Conservation (phyloP, 2,113 vertebrate species). For the Lichenostomus cassidix region DNA sequence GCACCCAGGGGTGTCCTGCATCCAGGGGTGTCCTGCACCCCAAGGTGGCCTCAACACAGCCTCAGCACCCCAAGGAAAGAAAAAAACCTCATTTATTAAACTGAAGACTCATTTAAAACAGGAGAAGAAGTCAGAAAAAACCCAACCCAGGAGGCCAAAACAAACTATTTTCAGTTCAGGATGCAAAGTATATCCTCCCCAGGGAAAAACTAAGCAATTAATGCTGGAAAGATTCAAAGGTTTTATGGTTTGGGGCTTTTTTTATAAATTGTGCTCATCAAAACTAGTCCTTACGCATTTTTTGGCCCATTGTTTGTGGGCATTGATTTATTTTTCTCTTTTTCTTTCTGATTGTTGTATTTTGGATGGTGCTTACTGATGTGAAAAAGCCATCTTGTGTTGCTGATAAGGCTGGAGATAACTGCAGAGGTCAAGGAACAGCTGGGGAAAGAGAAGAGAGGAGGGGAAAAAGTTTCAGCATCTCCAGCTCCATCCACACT, state of each 20-base stretch:
- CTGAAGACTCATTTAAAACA: neutral
- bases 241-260: neutral
- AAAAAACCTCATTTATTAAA: neutral
- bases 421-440: conserved; percentile 62
- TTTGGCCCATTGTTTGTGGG: conserved; percentile 32
- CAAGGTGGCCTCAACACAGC: neutral
- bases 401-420: conserved; percentile 74
- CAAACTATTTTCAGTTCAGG: neutral
- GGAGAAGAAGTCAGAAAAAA: neutral
- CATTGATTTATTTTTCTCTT: conserved; percentile 74
- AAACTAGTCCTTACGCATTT: neutral
- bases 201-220: conserved; percentile 27
- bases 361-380: conserved; percentile 71
- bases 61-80: neutral
- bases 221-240: neutral
- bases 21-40: neutral
- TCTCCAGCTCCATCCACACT: neutral
- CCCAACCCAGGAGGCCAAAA: neutral
- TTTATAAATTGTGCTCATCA: conserved; percentile 35
- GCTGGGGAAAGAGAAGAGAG: conserved; percentile 2
- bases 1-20: too few relatives aligned
- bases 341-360: conserved; percentile 68
- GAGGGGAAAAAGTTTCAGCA: neutral
- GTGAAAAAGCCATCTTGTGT: conserved; percentile 72
- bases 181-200: neutral